Conservation (phyloP, 2,797 vertebrate species). For the Fundulus diaphanus region DNA sequence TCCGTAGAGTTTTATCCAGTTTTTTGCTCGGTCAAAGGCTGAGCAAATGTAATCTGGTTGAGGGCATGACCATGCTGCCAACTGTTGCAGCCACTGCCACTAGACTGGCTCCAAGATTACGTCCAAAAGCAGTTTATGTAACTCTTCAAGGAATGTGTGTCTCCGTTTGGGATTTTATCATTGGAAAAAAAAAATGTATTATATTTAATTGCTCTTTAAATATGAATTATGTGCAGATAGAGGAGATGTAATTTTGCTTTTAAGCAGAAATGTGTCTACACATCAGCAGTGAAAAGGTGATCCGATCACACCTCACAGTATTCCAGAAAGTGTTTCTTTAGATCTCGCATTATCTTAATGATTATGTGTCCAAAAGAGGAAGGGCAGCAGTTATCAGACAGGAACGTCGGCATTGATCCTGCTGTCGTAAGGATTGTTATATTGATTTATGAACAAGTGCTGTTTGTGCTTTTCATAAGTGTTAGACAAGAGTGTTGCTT, state of each 20-base stretch:
- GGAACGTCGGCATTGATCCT: constrained; percentile 49
- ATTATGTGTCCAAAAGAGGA: constrained; percentile 46
- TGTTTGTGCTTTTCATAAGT: constrained; percentile 35
- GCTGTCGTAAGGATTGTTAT: constrained; percentile 24
- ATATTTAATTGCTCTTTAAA: constrained; percentile 41
- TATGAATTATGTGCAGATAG: constrained; percentile 13
- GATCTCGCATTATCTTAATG: constrained; percentile 47
- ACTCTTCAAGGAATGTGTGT: constrained; percentile 51
- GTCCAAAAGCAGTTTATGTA: constrained; percentile 64
- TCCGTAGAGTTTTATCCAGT: constrained; percentile 37
- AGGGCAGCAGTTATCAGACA: constrained; percentile 43
- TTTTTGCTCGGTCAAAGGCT: constrained; percentile 48
- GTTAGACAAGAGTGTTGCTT: constrained; percentile 22
- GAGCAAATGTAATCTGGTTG: constrained; percentile 65
- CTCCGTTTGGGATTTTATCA: constrained; percentile 39
- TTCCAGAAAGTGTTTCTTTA: constrained; percentile 39
- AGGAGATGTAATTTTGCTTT: constrained; percentile 32
- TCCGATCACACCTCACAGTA: constrained; percentile 2
- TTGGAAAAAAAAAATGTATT: constrained; percentile 33
- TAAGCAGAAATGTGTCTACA: constrained; percentile 20
- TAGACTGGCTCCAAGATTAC: constrained; percentile 58
- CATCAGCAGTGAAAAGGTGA: constrained; percentile 1
- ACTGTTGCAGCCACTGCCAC: constrained; percentile 52
- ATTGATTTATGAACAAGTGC: constrained; percentile 54
- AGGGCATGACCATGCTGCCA: constrained; percentile 54